phyloP scores from a whole-genome alignment of 2,797 vertebrate genomes.

The Lutjanus campechanus region DNA sequence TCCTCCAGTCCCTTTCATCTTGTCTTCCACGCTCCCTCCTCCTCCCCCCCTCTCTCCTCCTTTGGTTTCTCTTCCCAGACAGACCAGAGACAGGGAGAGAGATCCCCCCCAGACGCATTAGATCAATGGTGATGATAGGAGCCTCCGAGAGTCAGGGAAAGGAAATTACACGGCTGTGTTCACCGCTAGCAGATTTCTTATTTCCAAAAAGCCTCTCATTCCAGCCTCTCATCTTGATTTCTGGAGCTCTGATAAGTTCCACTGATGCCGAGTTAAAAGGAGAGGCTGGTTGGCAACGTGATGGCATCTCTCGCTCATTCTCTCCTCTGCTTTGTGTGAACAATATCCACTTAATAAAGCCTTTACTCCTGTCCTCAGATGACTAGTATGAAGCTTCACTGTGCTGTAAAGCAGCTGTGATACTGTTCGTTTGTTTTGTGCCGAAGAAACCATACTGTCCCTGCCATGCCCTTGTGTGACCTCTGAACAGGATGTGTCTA shows the following conservation, averaged over 20 bases:
- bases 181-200: slow-evolving; percentile 63
- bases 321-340: slow-evolving; percentile 50
- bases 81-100: slow-evolving; percentile 61
- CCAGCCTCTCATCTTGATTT: slow-evolving; percentile 73
- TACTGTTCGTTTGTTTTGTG: slow-evolving; percentile 24
- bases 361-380: slow-evolving; percentile 33
- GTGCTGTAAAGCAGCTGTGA: slow-evolving; percentile 19
- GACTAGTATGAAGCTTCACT: slow-evolving; percentile 14
- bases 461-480: slow-evolving; percentile 68
- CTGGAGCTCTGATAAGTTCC: slow-evolving; percentile 69
- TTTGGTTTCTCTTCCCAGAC: slow-evolving; percentile 73
- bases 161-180: slow-evolving; percentile 77
- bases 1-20: slow-evolving; percentile 56
- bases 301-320: slow-evolving; percentile 36
- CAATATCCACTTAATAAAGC: slow-evolving; percentile 58
- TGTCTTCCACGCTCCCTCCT: slow-evolving; percentile 8
- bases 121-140: slow-evolving; percentile 80
- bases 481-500: slow-evolving; percentile 52
- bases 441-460: slow-evolving; percentile 27
- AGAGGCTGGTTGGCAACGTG: slow-evolving; percentile 36
- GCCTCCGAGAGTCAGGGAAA: slow-evolving; percentile 65
- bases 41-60: slow-evolving; percentile 32
- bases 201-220: slow-evolving; percentile 60
- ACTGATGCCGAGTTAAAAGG: slow-evolving; percentile 66
- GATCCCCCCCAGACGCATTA: slow-evolving; percentile 65